These are phyloP conservation scores for Hippocampus guttulatus DNA, from an alignment of 2,113 vertebrate genomes.

Conservation along the genomic window DNA sequence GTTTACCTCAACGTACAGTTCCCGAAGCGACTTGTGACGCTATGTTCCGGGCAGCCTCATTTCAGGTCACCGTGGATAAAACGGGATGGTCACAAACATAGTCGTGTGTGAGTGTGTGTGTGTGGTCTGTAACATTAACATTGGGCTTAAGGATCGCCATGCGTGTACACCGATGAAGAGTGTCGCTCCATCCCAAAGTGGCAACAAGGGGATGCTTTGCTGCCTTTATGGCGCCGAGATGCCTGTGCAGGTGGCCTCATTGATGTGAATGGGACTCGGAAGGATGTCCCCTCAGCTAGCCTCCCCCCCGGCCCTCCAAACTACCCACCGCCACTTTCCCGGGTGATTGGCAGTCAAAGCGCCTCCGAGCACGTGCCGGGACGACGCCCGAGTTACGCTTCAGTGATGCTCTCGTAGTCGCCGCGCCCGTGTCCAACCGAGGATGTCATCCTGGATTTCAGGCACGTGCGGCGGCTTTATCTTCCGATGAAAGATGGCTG, in stretches of 20 bases:
- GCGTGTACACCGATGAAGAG: not conserved
- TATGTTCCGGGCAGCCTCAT: too few relatives aligned
- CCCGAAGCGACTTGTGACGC: too few relatives aligned
- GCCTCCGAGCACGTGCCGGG: slow-evolving; percentile 51
- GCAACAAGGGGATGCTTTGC: slow-evolving; percentile 2
- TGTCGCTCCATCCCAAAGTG: not conserved
- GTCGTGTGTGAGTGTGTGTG: too few relatives aligned
- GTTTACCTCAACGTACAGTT: too few relatives aligned
- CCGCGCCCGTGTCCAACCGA: slow-evolving; percentile 7
- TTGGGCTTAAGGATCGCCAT: not conserved
- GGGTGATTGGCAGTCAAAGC: slow-evolving; percentile 65
- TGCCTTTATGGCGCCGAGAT: not conserved
- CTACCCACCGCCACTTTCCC: slow-evolving; percentile 1
- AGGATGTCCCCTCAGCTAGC: slow-evolving; percentile 60
- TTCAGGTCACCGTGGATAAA: too few relatives aligned
- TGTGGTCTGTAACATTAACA: not conserved
- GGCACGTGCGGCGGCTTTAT: not conserved
- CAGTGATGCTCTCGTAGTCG: slow-evolving; percentile 29
- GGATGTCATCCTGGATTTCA: slow-evolving; percentile 6
- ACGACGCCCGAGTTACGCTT: slow-evolving; percentile 45
- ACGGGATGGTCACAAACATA: too few relatives aligned
- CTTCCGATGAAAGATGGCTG: not conserved
- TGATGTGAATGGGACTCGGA: slow-evolving; percentile 73
- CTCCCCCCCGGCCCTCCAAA: slow-evolving; percentile 17
- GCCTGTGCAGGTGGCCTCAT: slow-evolving; percentile 72